Evolutionary conservation across 2,797 vertebrate genomes (phyloP), one percentile per base, ranked within the genome.

Genomic region (Phaenicophaeus curvirostris): DNA sequence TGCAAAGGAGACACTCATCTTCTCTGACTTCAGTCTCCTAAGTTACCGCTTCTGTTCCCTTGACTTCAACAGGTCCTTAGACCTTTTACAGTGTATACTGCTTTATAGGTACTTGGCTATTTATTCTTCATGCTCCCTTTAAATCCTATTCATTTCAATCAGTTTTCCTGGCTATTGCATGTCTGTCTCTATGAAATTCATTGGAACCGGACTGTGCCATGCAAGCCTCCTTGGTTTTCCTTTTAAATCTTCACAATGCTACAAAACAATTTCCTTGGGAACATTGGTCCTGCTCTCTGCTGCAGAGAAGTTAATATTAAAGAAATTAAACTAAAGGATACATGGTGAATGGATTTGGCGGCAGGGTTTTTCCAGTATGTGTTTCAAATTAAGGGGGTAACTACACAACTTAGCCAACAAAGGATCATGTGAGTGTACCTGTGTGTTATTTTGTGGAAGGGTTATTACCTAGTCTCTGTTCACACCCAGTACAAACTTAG

Each of bases 401-500:
- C 25, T 0, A 1, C 19, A 28, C 15, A 78, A 19, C 8, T 30
- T 68, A 19, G 3, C 13, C 12, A 50, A 3, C 14, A 50, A 71
- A 44, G 28, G n/a, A 35, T 25, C 6, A 8, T 35, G 9, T 3
- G 3, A 65, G 14, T 7, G 7, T n/a, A 17, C 35, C n/a, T 27
- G 33, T 53, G 27, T 24, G 31, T 25, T 87, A 31, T n/a, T 51
- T 10, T 12, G 7, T 39, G 15, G 23, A 79, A 90, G 11, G 13
- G 9, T n/a, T 59, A 28, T 65, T 53, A 27, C 5, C 35, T 42
- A 41, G 57, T 18, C 24, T 69, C 30, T 31, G 24, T 44, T 79
- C 0, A 0, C 15, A 37, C 7, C 7, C 55, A 37, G 7, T 58
- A 42, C 50, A 51, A 14, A 14, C 48, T 33, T 35, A 63, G 18